Evolutionary conservation across 2,113 vertebrate genomes (phyloP).

Genomic region (Sinosuthora webbiana): DNA sequence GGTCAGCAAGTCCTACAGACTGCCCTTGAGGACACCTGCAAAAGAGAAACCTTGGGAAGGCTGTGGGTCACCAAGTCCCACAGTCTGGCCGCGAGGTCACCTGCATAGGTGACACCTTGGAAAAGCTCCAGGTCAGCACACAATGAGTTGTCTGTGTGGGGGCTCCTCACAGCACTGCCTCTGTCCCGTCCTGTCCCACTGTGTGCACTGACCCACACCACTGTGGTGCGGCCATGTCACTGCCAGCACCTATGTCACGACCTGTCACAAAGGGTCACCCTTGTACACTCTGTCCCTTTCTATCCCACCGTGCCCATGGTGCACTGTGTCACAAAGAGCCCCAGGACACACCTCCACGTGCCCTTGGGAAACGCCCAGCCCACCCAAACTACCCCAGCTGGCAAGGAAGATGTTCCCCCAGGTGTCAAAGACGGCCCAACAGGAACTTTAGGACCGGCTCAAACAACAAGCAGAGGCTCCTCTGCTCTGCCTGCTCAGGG

Average conservation of each 20-base stretch:
- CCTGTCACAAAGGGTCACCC: neutral
- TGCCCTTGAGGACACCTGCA: neutral
- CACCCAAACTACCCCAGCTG: too few species aligned
- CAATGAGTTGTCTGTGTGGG: too few species aligned
- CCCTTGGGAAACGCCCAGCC: neutral
- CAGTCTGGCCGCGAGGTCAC: neutral
- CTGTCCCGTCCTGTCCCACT: neutral
- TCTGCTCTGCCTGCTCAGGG: neutral
- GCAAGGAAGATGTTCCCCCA: neutral
- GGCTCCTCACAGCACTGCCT: neutral
- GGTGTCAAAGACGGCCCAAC: neutral
- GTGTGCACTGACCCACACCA: accelerated
- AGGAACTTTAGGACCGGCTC: neutral
- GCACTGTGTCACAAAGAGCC: neutral
- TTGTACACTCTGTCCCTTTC: too few species aligned
- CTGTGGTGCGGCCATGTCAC: accelerated
- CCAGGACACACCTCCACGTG: neutral
- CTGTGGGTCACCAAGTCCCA: too few species aligned
- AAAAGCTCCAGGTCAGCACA: neutral
- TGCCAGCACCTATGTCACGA: accelerated
- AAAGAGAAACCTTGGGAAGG: neutral
- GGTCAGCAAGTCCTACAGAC: neutral
- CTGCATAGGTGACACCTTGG: neutral
- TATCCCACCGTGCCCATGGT: accelerated
- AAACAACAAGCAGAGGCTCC: neutral